Evolutionary conservation across 1,140 invertebrate genomes (phyloP).

Genomic region (Littorina saxatilis): DNA sequence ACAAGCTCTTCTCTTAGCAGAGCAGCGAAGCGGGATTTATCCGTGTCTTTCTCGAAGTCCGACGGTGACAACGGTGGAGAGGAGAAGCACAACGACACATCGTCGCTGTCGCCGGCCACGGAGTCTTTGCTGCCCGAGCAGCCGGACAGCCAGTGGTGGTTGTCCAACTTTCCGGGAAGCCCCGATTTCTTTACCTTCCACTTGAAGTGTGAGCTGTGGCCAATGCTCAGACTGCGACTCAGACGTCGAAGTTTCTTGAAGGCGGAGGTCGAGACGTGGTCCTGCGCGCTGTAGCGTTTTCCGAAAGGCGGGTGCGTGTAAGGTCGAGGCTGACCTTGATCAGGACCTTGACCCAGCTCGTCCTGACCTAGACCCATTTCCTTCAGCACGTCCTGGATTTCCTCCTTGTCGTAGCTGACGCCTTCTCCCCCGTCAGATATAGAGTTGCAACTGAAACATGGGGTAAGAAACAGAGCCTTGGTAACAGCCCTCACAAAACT

Average conservation of each 20-base stretch:
- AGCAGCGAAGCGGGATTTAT: constrained; percentile 2
- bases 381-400: constrained; percentile 39
- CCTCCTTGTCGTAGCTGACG: constrained; percentile 42
- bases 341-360: background rate
- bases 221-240: constrained; percentile 37
- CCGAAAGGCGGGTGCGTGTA: background rate
- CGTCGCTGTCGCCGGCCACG: constrained; percentile 1
- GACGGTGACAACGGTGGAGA: constrained; percentile 26
- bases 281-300: constrained; percentile 44
- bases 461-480: constrained; percentile 5
- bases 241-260: constrained; percentile 37
- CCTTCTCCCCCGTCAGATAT: constrained; percentile 57
- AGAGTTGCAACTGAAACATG: constrained; percentile 52
- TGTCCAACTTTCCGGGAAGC: background rate
- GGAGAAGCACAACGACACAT: background rate
- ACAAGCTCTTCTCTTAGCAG: background rate
- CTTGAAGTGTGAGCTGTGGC: constrained; percentile 3
- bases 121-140: background rate
- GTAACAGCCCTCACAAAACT: background rate
- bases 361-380: constrained; percentile 24
- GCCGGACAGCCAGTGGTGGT: background rate
- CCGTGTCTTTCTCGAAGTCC: background rate
- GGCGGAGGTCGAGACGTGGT: constrained; percentile 4
- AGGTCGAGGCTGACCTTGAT: background rate
- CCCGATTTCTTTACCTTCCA: background rate